Base-by-base conservation (phyloP, 2,888 invertebrate genomes). In the Frankliniella intonsa region DNA sequence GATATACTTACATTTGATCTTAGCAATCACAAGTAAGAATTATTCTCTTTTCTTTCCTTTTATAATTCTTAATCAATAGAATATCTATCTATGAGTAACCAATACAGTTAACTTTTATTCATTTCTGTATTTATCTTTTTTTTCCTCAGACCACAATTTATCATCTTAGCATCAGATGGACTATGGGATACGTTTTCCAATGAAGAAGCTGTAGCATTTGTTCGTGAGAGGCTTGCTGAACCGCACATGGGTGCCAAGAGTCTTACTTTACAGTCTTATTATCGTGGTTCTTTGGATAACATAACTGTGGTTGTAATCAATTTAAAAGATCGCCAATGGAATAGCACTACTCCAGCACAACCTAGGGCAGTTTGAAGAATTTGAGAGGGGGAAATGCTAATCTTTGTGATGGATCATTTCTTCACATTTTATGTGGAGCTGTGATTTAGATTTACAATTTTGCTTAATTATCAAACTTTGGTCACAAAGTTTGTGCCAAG, bases 161-260 rank as follows among this genome's bases (percentile, higher is more conserved):
- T 98, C 85, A 93, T 98, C 84, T 90, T 98, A 83, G 98, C 98
- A 19, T 95, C 97, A 0, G 98, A 98, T 90, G 98, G 98, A 2
- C 90, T 98, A 55, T 98, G 98, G 98, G 98, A 98, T 87, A 97
- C 96, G 27, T 97, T 98, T 87, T 91, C 94, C 80, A 98, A 98
- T 88, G 97, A 98, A 87, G 98, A 98, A 88, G 98, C 98, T 50
- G 93, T 97, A 19, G 93, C 92, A 85, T 97, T 94, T 87, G 93
- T 97, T 82, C 94, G 94, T 88, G 94, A 96, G 86, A 91, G 95
- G 85, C 90, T 97, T 79, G 91, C 94, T 86, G 97, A 97, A 88
- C 92, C 95, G 8, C 94, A 95, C 87, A 95, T 91, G 89, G 97
- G 97, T 84, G 97, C 98, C 82, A 97, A 96, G 88, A 95, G 95